Evolutionary conservation across 2,797 vertebrate species (phyloP), one percentile per base, ranked within the genome.

Genomic region (Chelidonichthys spinosus): DNA sequence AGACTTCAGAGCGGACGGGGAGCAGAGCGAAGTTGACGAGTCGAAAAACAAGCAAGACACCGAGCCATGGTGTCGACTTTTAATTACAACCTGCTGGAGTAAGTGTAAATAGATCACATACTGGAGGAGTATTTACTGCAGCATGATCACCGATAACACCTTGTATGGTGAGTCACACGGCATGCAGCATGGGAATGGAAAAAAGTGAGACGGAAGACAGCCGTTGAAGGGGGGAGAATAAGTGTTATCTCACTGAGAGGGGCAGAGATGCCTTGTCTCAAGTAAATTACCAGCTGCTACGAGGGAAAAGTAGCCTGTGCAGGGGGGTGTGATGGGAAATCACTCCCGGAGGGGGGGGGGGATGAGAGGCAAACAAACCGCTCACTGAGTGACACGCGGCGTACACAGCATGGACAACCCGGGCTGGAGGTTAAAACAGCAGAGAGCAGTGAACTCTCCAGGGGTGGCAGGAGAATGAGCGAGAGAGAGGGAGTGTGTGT

Each of bases 401-500:
- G 44, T 65, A 74, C 33, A 37, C 79, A 64, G 63, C 79, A 66
- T 49, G 63, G 84, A 89, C 88, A 84, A 66, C 59, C 56, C 6
- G 53, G 83, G 90, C 72, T 59, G 63, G 53, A 89, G 89, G 90
- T 91, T 89, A 90, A 90, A 85, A 84, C 81, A 83, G 80, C 72
- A 55, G n/a, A 72, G 82, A 83, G 74, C 63, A 33, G 54, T 67
- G 63, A 76, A 86, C 75, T 84, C 85, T 84, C 85, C 50, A 33
- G 74, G 74, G 80, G 85, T 69, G 78, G 69, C 76, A 44, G 49
- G 7, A 55, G 62, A 69, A 46, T 18, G 44, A 66, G 77, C 1
- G 43, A 72, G 49, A 66, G 40, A 37, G 62, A 60, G 59, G 9
- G 25, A 60, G 62, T 63, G 59, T 40, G 55, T 43, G 64, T n/a